Percentiles rank a stretch among this genome's conserved stretches.
Conservation (phyloP, 2,113 vertebrate genomes). For the Noturus placidus region DNA sequence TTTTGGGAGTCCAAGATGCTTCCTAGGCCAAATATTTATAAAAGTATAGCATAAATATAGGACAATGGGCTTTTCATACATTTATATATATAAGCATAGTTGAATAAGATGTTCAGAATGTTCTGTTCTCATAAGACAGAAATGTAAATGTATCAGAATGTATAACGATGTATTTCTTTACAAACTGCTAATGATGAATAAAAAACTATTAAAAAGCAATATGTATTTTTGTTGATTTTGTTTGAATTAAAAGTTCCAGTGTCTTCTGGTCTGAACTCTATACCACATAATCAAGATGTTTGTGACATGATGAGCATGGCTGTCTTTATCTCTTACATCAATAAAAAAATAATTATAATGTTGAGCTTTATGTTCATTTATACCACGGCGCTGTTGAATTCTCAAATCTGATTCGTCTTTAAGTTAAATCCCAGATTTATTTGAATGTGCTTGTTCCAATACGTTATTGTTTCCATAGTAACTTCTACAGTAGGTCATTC, state of each 20-base stretch:
- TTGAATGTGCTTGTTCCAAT: not conserved
- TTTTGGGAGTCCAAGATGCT: conserved; percentile 23
- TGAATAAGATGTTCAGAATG: conserved; percentile 61
- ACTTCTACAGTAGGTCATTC: not conserved
- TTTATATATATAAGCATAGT: conserved; percentile 51
- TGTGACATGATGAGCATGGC: conserved; percentile 61
- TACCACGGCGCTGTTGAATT: not conserved
- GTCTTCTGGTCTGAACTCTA: conserved; percentile 59
- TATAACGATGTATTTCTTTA: conserved; percentile 75
- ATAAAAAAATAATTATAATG: not conserved
- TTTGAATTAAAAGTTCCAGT: conserved; percentile 42
- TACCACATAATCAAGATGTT: conserved; percentile 69
- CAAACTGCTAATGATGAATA: conserved; percentile 75
- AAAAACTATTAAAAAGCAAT: conserved; percentile 67
- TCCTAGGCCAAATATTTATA: conserved; percentile 32
- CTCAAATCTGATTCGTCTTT: not conserved
- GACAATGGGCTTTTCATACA: conserved; percentile 38
- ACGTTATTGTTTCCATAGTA: not conserved
- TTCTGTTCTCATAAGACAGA: conserved; percentile 60
- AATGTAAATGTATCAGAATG: conserved; percentile 74
- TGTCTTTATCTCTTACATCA: conserved; percentile 59
- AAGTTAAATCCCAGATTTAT: not conserved
- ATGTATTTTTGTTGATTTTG: conserved; percentile 64
- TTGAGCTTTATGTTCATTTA: not conserved
- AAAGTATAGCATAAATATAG: conserved; percentile 17